Evolutionary conservation across 2,888 invertebrate genomes (phyloP).

Genomic region (Pelosia muscerda): DNA sequence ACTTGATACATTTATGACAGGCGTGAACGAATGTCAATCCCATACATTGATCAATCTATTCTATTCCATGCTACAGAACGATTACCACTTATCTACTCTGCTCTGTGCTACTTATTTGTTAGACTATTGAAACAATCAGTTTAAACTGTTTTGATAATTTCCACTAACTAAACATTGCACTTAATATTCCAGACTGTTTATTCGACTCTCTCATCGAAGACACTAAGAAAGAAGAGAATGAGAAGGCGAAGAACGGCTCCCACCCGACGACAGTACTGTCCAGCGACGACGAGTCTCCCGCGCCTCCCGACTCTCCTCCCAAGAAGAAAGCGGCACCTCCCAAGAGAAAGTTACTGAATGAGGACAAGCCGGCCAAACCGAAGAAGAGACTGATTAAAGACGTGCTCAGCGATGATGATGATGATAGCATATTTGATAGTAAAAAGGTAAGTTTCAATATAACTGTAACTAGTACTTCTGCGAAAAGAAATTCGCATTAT

Average conservation of each 20-base stretch:
- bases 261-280: constrained; percentile 56
- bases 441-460: constrained; percentile 69
- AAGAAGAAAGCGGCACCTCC: constrained; percentile 71
- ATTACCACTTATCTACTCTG: too few relatives aligned
- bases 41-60: too few relatives aligned
- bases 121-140: too few relatives aligned
- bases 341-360: constrained; percentile 70
- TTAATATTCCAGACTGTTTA: constrained; percentile 72
- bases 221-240: constrained; percentile 70
- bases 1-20: too few relatives aligned
- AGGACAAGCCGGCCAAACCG: constrained; percentile 69
- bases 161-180: neutral
- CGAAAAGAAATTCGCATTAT: too few relatives aligned
- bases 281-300: constrained; percentile 64
- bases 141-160: too few relatives aligned
- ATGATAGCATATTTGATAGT: constrained; percentile 82
- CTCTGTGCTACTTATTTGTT: too few relatives aligned
- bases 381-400: constrained; percentile 77
- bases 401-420: constrained; percentile 73
- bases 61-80: too few relatives aligned
- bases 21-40: too few relatives aligned
- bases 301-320: constrained; percentile 57
- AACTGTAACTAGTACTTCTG: too few relatives aligned
- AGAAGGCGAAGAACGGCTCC: constrained; percentile 49
- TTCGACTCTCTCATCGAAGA: constrained; percentile 85